Evolutionary conservation across 2,888 invertebrate species (phyloP).

Genomic region (Drosophila atroscutellata): DNA sequence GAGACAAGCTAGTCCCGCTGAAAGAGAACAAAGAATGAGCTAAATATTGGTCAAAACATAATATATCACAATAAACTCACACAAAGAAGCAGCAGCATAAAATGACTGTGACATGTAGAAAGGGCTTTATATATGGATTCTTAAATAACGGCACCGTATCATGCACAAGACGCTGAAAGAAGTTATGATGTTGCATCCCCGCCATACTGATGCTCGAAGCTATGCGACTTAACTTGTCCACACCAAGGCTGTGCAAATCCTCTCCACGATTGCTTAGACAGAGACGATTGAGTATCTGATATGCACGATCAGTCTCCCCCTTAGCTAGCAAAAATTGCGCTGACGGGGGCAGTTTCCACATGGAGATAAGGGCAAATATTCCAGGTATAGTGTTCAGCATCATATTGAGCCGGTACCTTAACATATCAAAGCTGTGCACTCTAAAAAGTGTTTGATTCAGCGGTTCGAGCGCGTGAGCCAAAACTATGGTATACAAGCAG

Average conservation of each 20-base stretch:
- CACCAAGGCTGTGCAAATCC: constrained; percentile 29
- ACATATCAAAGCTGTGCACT: constrained; percentile 2
- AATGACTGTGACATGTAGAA: neutral
- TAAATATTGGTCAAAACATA: neutral
- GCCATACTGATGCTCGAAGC: accelerated
- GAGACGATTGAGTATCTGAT: constrained; percentile 26
- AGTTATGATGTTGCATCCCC: neutral
- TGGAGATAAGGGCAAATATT: neutral
- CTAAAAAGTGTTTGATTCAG: neutral
- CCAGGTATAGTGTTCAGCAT: constrained; percentile 24
- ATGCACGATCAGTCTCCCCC: constrained; percentile 18
- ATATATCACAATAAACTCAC: constrained; percentile 15
- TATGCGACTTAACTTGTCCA: constrained; percentile 16
- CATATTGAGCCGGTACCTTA: constrained; percentile 41
- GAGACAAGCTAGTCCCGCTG: constrained; percentile 32
- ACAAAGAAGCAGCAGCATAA: constrained; percentile 20
- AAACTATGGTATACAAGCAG: neutral
- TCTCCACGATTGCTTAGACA: constrained; percentile 34
- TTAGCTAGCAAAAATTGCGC: constrained; percentile 42
- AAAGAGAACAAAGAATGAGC: neutral
- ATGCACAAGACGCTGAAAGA: constrained; percentile 3
- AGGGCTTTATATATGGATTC: neutral
- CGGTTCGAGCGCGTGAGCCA: constrained; percentile 12
- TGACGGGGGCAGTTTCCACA: constrained; percentile 41
- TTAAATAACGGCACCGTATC: constrained; percentile 18